Conservation (phyloP, 2,113 vertebrate species). For the Eurystomus gularis region DNA sequence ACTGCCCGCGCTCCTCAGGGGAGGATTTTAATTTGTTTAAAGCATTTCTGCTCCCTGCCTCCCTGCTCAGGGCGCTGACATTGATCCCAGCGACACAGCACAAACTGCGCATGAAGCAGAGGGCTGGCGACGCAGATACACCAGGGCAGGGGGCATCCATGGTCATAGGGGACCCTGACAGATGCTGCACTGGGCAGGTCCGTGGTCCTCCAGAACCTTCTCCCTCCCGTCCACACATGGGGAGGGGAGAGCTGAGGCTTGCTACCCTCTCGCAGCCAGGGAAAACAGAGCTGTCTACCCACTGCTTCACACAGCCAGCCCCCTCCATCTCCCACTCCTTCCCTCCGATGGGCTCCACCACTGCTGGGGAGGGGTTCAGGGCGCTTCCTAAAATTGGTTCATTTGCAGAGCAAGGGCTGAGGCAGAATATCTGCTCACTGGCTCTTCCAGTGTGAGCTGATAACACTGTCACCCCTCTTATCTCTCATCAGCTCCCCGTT, state of each 20-base stretch:
- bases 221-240: background rate
- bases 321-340: constrained; percentile 7
- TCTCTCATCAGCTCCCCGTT: constrained; percentile 2
- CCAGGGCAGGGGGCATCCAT: too few relatives aligned
- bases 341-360: constrained; percentile 1
- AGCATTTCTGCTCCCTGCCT: background rate
- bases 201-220: background rate
- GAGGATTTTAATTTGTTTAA: background rate
- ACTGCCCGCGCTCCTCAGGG: background rate
- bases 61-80: background rate
- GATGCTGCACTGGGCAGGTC: background rate
- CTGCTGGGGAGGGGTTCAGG: background rate
- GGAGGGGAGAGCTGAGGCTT: background rate
- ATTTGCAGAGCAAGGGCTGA: background rate
- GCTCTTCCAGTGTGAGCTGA: background rate
- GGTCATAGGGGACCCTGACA: background rate
- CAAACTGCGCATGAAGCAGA: background rate
- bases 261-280: background rate
- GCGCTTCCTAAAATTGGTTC: background rate
- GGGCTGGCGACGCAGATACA: background rate
- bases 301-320: background rate
- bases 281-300: background rate
- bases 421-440: background rate
- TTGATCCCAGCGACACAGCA: background rate
- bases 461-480: background rate